Base-by-base conservation (phyloP, 1,140 invertebrate genomes). In the Ruditapes philippinarum region DNA sequence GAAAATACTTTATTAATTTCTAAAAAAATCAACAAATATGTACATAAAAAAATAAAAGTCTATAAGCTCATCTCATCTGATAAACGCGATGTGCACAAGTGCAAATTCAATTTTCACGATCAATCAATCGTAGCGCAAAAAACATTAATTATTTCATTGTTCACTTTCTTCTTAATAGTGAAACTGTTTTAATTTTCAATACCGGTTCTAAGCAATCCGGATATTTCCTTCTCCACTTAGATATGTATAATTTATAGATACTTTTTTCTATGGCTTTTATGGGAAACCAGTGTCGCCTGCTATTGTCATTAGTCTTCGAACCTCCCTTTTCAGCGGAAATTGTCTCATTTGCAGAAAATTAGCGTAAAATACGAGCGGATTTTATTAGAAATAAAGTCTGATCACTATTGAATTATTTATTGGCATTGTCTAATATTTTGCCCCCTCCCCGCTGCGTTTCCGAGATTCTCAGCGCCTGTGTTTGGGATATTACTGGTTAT, bases 351-450 rank as follows among this genome's bases (percentile, higher is more conserved):
- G 74, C 70, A 42, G 33, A 49, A 80, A 80, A 80, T 79, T 70
- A 76, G 74, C 85, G 60, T 62, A 80, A 88, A 49, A 88, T 79
- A 79, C 33, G 76, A 78, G 74, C 33, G 33, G 49, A 42, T 40
- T 62, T 78, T 76, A 88, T 88, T 88, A 65, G 60, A 54, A 88
- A 88, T 88, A 79, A 80, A 42, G 60, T 45, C n/a, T 80, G 33
- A 88, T 88, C 70, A 54, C 38, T 45, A 68, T 40, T 88, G 85
- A 88, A 88, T 88, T 80, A 88, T 88, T 87, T 87, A 87, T 87
- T 78, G 68, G 49, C 0, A 38, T 36, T 74, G 83, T 86, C 60
- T 76, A 86, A 70, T 86, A 74, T 86, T 33, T 31, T 49, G 31
- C 45, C 31, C 42, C 19, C 31, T 22, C 33, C 74, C 74, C 22